Conservation (phyloP, 2,888 invertebrate genomes). For the Acleris emargana region DNA sequence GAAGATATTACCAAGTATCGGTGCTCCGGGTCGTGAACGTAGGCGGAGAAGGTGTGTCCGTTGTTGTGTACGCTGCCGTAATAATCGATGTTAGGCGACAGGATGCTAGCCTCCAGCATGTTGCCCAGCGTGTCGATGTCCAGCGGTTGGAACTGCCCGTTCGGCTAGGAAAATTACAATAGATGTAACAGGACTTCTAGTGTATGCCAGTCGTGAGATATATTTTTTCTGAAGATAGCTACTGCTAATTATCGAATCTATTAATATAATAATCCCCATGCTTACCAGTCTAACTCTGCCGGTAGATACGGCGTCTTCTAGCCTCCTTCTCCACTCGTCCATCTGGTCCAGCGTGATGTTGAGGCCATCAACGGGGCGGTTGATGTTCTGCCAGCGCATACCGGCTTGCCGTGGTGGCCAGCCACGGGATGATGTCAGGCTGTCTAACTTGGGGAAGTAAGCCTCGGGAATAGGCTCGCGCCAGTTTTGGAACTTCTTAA, state of each 20-base stretch:
- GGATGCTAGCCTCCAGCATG: slow-evolving; percentile 86
- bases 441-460: slow-evolving; percentile 92
- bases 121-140: slow-evolving; percentile 89
- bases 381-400: slow-evolving; percentile 85
- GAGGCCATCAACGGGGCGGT: slow-evolving; percentile 86
- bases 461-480: slow-evolving; percentile 89
- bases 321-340: slow-evolving; percentile 89
- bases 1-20: slow-evolving; percentile 84
- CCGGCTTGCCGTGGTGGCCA: slow-evolving; percentile 88
- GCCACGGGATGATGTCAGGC: slow-evolving; percentile 86
- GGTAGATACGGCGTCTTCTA: slow-evolving; percentile 89
- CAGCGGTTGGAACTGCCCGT: slow-evolving; percentile 76
- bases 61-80: slow-evolving; percentile 90
- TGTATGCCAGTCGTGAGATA: not conserved
- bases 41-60: slow-evolving; percentile 88
- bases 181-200: not conserved
- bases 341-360: slow-evolving; percentile 86
- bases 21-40: slow-evolving; percentile 89
- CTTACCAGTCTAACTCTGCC: slow-evolving; percentile 85
- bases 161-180: slow-evolving; percentile 57
- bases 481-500: slow-evolving; percentile 86
- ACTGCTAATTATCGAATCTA: not conserved
- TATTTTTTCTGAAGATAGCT: not conserved
- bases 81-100: slow-evolving; percentile 85
- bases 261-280: slow-evolving; percentile 14